phyloP scores from a whole-genome alignment of 2,113 vertebrate species.

The Spheniscus mendiculus region DNA sequence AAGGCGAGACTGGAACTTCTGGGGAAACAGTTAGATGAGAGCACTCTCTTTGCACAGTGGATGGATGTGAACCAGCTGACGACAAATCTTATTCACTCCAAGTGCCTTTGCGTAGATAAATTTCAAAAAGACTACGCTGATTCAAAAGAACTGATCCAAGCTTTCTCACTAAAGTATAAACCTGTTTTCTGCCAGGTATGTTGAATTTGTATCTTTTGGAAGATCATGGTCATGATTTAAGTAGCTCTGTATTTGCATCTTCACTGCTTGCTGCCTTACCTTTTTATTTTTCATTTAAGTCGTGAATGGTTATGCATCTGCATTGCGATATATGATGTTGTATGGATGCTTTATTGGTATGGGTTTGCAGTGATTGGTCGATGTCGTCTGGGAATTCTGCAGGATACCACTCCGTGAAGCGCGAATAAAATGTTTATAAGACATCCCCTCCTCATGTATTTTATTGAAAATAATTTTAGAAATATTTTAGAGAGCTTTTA shows the following conservation, averaged over 20 bases:
- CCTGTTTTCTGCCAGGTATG: conserved; percentile 95
- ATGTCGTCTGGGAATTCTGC: neutral
- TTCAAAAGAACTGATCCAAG: conserved; percentile 84
- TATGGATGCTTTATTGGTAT: neutral
- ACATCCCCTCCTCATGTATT: neutral
- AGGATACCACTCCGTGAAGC: neutral
- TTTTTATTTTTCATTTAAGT: neutral
- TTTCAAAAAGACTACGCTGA: conserved; percentile 85
- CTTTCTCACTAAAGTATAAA: conserved; percentile 88
- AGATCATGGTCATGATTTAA: rapidly evolving
- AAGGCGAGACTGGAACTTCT: conserved; percentile 91
- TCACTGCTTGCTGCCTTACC: neutral
- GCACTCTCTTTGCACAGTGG: conserved; percentile 94
- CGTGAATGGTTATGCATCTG: neutral
- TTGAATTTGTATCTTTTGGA: neutral
- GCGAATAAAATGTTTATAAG: neutral
- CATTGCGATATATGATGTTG: neutral
- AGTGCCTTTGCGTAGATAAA: conserved; percentile 93
- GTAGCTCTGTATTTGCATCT: neutral
- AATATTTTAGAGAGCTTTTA: neutral
- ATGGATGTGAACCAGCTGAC: conserved; percentile 94
- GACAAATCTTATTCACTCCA: conserved; percentile 91
- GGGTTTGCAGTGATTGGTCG: neutral
- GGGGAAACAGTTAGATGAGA: conserved; percentile 85
- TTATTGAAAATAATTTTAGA: neutral